phyloP scores from a whole-genome alignment of 2,797 vertebrate genomes.

The Arctocebus calabarensis region DNA sequence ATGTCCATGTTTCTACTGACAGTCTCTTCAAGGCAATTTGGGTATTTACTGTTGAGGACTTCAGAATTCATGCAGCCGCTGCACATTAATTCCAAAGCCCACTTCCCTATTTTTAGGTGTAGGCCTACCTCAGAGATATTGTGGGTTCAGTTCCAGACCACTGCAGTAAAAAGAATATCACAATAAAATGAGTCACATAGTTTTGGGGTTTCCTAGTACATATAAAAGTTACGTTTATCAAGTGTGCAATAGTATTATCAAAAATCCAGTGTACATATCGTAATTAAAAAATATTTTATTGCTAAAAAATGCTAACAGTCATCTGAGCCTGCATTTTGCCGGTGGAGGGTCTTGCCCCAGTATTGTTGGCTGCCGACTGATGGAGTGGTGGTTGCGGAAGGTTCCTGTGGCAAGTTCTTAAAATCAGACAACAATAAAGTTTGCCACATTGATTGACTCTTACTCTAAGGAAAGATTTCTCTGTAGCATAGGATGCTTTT shows the following conservation, averaged over 20 bases:
- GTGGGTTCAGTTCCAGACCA: background rate
- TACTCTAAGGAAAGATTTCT: background rate
- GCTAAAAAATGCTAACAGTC: background rate
- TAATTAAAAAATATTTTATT: background rate
- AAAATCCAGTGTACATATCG: background rate
- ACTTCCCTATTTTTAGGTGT: background rate
- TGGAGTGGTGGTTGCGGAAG: background rate
- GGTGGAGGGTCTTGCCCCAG: background rate
- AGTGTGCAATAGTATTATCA: background rate
- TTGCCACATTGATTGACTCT: background rate
- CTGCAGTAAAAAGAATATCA: background rate
- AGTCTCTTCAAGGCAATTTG: background rate
- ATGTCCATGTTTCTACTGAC: background rate
- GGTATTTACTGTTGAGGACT: background rate
- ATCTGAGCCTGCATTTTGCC: background rate
- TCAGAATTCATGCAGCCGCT: background rate
- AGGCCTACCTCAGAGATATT: background rate
- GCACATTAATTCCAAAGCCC: slow-evolving; percentile 11
- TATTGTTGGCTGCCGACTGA: background rate
- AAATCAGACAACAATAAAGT: background rate
- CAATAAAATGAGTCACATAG: background rate
- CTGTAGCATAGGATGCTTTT: background rate
- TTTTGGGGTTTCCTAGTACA: background rate
- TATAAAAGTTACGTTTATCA: background rate
- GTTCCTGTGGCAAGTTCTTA: background rate